These are phyloP conservation scores for Carlito syrichta DNA, from an alignment of 2,113 vertebrate species.

Conservation along the genomic window DNA sequence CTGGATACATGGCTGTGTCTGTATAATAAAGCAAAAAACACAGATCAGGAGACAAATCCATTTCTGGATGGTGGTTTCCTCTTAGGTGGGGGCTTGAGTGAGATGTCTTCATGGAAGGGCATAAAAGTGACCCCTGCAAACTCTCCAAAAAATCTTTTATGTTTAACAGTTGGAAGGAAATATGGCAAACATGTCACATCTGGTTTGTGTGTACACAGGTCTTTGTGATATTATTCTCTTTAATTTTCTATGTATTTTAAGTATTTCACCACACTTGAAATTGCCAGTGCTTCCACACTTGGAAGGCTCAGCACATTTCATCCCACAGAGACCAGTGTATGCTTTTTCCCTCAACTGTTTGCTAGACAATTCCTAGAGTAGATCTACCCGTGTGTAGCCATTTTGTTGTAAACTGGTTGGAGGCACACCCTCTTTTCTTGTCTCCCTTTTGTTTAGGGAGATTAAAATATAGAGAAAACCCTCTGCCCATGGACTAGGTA, in stretches of 20 bases:
- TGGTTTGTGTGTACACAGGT: background rate
- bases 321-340: background rate
- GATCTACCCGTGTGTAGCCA: background rate
- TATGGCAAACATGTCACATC: background rate
- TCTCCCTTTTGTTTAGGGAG: constrained; percentile 23
- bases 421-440: background rate
- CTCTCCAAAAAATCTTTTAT: background rate
- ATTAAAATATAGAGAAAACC: constrained; percentile 48
- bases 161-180: background rate
- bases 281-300: background rate
- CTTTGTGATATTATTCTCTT: background rate
- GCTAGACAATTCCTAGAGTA: background rate
- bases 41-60: background rate
- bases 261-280: background rate
- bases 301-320: background rate
- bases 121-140: background rate
- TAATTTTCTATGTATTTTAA: background rate
- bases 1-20: background rate
- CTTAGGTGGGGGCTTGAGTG: background rate
- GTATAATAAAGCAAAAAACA: background rate
- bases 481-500: background rate
- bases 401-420: background rate
- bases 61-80: background rate
- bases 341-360: background rate
- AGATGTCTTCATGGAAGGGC: background rate